These are phyloP conservation scores for Daphoenositta chrysoptera DNA, from an alignment of 2,113 vertebrate genomes.

Conservation along the genomic window DNA sequence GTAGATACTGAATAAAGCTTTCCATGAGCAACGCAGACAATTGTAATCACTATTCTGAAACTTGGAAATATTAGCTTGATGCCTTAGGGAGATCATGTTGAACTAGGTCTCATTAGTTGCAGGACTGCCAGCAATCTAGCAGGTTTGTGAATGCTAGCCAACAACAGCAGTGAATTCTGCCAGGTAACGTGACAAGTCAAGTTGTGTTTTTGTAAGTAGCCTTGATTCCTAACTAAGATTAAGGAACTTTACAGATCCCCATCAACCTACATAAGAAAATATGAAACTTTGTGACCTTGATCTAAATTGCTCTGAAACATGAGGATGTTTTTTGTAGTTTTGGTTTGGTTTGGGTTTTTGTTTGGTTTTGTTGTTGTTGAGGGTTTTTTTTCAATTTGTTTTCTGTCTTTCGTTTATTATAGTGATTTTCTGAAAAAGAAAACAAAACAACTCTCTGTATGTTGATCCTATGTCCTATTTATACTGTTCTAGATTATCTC, in stretches of 20 bases:
- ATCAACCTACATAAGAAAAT: background rate
- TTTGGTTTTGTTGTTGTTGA: background rate
- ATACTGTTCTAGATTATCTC: background rate
- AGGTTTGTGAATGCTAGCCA: background rate
- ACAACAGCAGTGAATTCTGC: background rate
- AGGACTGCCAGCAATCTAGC: background rate
- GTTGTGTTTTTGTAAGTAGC: background rate
- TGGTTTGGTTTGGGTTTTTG: background rate
- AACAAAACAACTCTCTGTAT: accelerated
- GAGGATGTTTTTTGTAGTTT: accelerated
- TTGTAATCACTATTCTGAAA: background rate
- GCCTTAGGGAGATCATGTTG: background rate
- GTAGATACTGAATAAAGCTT: background rate
- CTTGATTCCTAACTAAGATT: background rate
- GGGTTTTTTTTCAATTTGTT: background rate
- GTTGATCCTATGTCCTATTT: background rate
- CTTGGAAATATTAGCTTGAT: background rate
- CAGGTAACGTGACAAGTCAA: background rate
- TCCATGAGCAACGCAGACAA: background rate
- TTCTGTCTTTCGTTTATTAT: background rate
- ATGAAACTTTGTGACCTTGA: background rate
- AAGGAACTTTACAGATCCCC: background rate
- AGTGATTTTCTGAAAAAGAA: background rate
- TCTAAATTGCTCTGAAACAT: background rate
- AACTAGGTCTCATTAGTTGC: background rate